Conservation (phyloP, 2,113 vertebrate species). For the Sylvia atricapilla region DNA sequence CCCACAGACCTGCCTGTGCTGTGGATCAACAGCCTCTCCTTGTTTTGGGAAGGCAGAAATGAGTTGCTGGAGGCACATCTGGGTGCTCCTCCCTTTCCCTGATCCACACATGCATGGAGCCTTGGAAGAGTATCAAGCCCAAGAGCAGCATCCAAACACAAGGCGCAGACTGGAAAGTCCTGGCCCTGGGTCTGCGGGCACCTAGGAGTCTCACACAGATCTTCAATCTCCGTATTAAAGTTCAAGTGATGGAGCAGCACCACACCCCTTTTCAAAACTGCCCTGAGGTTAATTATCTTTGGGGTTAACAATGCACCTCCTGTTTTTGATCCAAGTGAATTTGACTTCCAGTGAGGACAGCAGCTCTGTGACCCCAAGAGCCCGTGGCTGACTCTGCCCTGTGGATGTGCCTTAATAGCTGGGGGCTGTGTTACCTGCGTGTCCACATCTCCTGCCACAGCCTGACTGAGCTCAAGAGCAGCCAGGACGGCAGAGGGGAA, state of each 20-base stretch:
- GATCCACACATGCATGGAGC: fast-evolving
- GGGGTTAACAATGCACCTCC: not conserved
- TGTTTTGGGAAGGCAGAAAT: not conserved
- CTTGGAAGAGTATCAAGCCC: not conserved
- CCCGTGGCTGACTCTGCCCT: fast-evolving
- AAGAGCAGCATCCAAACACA: not conserved
- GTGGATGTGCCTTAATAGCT: fast-evolving
- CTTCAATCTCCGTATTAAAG: not conserved
- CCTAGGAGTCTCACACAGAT: not conserved
- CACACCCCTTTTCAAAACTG: not conserved
- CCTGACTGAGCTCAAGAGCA: not conserved
- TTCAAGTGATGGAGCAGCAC: not conserved
- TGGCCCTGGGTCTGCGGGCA: fast-evolving
- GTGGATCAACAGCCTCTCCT: not conserved
- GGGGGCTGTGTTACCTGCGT: fast-evolving
- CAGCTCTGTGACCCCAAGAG: fast-evolving
- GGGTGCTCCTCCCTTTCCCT: not conserved
- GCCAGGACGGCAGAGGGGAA: not conserved
- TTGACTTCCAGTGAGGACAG: not conserved
- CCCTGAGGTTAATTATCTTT: not conserved
- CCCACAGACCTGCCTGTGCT: not conserved
- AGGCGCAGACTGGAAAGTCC: not conserved
- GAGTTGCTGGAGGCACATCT: not conserved
- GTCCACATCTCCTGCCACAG: not conserved
- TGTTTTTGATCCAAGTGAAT: not conserved